A percentile compares a stretch with the other conserved stretches of the same genome.
phyloP scores from a whole-genome alignment of 2,888 invertebrate genomes.

The Brenthis hecate region DNA sequence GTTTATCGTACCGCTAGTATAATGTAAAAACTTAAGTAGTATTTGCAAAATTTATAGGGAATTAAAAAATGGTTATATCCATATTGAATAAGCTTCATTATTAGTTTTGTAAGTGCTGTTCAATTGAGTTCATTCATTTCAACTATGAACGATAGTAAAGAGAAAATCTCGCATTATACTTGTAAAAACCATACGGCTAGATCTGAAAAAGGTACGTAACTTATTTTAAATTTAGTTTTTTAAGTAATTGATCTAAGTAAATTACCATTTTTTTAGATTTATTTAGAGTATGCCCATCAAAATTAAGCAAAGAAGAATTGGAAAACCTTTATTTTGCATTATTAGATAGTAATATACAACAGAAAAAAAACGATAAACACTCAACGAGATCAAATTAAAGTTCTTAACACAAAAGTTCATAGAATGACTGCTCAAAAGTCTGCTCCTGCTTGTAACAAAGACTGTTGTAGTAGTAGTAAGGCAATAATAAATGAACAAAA shows the following conservation, averaged over 20 bases:
- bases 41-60: neutral
- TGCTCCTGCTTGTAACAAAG: slow-evolving; percentile 50
- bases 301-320: slow-evolving; percentile 83
- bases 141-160: slow-evolving; percentile 51
- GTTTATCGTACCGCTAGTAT: neutral
- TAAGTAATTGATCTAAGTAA: neutral
- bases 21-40: neutral
- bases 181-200: slow-evolving; percentile 46
- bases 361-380: slow-evolving; percentile 84
- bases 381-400: slow-evolving; percentile 79
- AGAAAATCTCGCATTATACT: slow-evolving; percentile 48
- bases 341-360: slow-evolving; percentile 82
- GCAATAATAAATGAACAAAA: slow-evolving; percentile 59
- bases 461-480: slow-evolving; percentile 55
- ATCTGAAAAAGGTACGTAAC: slow-evolving; percentile 40
- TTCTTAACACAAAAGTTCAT: slow-evolving; percentile 59
- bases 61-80: neutral
- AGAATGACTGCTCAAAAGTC: slow-evolving; percentile 54
- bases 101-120: no score
- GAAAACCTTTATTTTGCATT: slow-evolving; percentile 85
- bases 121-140: slow-evolving; percentile 1
- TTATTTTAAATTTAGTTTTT: neutral
- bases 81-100: no score
- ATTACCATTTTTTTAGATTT: slow-evolving; percentile 47
- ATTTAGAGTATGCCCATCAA: slow-evolving; percentile 66